A percentile compares a stretch with the other conserved stretches of the same genome.
phyloP scores from a whole-genome alignment of 2,113 vertebrate genomes.

The Mormyrus iriodes region DNA sequence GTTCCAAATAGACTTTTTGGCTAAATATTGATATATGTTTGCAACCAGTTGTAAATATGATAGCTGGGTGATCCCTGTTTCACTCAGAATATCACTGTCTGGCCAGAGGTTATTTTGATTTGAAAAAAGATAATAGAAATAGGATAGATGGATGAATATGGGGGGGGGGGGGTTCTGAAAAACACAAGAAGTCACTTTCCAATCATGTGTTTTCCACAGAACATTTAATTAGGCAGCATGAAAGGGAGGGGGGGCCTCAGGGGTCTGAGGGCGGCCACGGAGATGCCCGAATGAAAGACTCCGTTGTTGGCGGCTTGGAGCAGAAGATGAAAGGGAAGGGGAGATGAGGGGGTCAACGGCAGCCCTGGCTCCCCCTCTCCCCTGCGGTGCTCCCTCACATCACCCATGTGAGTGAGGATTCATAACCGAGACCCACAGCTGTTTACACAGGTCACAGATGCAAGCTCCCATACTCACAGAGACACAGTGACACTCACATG shows the following conservation, averaged over 20 bases:
- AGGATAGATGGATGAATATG: slow-evolving; percentile 21
- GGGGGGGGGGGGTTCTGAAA: slow-evolving; percentile 2
- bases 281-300: slow-evolving; percentile 62
- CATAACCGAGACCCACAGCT: slow-evolving; percentile 56
- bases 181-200: slow-evolving; percentile 58
- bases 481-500: background rate
- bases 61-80: background rate
- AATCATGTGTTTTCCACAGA: slow-evolving; percentile 70
- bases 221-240: slow-evolving; percentile 69
- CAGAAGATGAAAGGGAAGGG: slow-evolving; percentile 61
- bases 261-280: slow-evolving; percentile 50
- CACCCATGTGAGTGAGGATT: slow-evolving; percentile 60
- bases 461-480: background rate
- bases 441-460: slow-evolving; percentile 25
- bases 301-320: slow-evolving; percentile 56
- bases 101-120: slow-evolving; percentile 34
- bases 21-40: background rate
- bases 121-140: slow-evolving; percentile 31
- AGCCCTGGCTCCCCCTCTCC: slow-evolving; percentile 49
- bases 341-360: slow-evolving; percentile 50
- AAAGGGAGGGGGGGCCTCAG: slow-evolving; percentile 51
- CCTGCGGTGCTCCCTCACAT: slow-evolving; percentile 51
- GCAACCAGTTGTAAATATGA: background rate
- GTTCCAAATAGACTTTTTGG: background rate
- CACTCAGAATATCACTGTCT: background rate